Evolutionary conservation across 2,797 vertebrate species (phyloP).

Genomic region (Gymnoscopelus braueri): DNA sequence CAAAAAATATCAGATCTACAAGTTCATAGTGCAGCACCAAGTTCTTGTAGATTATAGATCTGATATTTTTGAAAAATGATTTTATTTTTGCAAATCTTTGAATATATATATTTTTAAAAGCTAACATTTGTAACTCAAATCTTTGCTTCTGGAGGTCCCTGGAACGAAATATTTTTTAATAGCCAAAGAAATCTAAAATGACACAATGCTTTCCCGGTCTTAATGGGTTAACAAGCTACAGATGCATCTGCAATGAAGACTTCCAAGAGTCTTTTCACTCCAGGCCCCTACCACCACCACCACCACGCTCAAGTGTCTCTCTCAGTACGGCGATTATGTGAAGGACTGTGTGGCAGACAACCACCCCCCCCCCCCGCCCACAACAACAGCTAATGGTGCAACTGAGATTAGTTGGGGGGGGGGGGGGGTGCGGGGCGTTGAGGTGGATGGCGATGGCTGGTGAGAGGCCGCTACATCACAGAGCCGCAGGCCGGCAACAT

Average conservation of each 20-base stretch:
- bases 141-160: no score
- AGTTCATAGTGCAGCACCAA: no score
- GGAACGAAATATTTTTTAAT: no score
- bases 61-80: no score
- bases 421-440: slow-evolving; percentile 22
- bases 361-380: neutral
- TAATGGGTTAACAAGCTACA: slow-evolving; percentile 21
- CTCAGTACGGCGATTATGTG: slow-evolving; percentile 47
- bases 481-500: neutral
- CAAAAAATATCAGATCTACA: no score
- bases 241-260: slow-evolving; percentile 45
- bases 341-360: slow-evolving; percentile 43
- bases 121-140: no score
- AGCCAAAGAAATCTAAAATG: no score
- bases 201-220: no score
- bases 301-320: slow-evolving; percentile 55
- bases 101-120: no score
- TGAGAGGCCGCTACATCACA: slow-evolving; percentile 13
- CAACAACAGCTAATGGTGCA: slow-evolving; percentile 49
- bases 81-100: no score
- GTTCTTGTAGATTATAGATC: no score
- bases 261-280: slow-evolving; percentile 54
- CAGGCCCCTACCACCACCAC: neutral
- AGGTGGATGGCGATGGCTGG: slow-evolving; percentile 16
- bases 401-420: slow-evolving; percentile 51